These are phyloP conservation scores for Pempheris klunzingeri DNA, from an alignment of 2,797 vertebrate species.

Conservation along the genomic window DNA sequence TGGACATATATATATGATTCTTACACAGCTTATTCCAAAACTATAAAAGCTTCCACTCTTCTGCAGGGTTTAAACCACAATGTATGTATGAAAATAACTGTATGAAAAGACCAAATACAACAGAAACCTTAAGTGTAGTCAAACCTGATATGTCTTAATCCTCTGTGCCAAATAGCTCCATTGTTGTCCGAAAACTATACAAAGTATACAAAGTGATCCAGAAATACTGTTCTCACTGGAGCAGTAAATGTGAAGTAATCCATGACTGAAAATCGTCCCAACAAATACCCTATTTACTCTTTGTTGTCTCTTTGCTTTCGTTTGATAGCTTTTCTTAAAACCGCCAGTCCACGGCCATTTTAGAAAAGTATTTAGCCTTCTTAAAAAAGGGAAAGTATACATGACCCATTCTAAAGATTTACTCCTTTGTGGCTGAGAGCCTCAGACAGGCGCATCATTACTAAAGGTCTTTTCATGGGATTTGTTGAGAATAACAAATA, in stretches of 20 bases:
- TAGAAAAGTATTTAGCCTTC: background rate
- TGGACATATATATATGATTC: background rate
- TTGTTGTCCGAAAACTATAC: background rate
- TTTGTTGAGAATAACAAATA: constrained; percentile 9
- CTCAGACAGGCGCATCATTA: background rate
- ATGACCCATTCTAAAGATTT: background rate
- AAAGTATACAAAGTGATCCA: constrained; percentile 14
- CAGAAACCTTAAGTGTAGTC: background rate
- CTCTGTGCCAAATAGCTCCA: background rate
- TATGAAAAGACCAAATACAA: background rate
- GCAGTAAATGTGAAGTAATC: constrained; percentile 5
- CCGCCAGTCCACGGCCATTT: background rate
- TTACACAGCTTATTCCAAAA: background rate
- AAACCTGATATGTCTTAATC: background rate
- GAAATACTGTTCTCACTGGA: background rate
- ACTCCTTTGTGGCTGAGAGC: background rate
- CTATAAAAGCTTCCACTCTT: background rate
- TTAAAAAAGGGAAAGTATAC: background rate
- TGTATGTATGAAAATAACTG: too few relatives aligned
- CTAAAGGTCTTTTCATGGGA: background rate
- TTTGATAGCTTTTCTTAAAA: background rate
- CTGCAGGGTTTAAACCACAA: background rate
- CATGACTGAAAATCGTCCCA: background rate
- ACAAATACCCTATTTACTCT: background rate
- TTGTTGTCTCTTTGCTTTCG: too few relatives aligned